These are phyloP conservation scores for Nesometra sesokonis DNA, from an alignment of 35 echinoderm and acorn worm genomes.

Conservation along the genomic window DNA sequence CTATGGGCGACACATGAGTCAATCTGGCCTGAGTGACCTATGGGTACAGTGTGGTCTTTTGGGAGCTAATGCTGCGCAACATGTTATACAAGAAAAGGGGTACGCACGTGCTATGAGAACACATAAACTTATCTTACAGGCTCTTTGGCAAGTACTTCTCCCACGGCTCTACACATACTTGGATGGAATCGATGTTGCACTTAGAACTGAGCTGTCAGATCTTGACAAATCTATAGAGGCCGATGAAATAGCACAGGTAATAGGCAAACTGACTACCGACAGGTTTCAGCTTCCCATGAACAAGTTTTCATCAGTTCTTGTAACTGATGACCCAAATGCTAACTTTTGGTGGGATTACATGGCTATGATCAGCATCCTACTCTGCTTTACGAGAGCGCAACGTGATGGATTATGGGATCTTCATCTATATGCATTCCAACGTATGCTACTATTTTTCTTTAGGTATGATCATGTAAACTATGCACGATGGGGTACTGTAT, in stretches of 20 bases:
- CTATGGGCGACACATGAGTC: not conserved
- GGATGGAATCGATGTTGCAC: not conserved
- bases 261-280: not conserved
- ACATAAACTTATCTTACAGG: not conserved
- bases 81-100: not conserved
- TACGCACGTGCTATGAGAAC: not conserved
- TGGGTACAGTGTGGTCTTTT: not conserved
- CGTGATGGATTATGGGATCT: not conserved
- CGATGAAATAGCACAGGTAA: not conserved
- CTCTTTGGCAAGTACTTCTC: not conserved
- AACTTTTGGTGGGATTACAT: slow-evolving; percentile 30
- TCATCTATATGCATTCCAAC: not conserved
- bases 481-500: slow-evolving; percentile 15
- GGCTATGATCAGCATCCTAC: not conserved
- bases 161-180: not conserved
- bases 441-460: slow-evolving; percentile 11
- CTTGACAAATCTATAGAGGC: not conserved
- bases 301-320: not conserved
- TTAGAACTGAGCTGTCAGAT: not conserved
- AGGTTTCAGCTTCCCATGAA: too few species aligned
- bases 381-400: slow-evolving; percentile 11
- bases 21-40: not conserved
- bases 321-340: not conserved
- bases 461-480: slow-evolving; percentile 8
- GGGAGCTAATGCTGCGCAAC: too few species aligned